Percentiles rank a stretch among this genome's conserved stretches.
These are phyloP conservation scores for Thermophis baileyi DNA, from an alignment of 2,113 vertebrate genomes.

Conservation along the genomic window DNA sequence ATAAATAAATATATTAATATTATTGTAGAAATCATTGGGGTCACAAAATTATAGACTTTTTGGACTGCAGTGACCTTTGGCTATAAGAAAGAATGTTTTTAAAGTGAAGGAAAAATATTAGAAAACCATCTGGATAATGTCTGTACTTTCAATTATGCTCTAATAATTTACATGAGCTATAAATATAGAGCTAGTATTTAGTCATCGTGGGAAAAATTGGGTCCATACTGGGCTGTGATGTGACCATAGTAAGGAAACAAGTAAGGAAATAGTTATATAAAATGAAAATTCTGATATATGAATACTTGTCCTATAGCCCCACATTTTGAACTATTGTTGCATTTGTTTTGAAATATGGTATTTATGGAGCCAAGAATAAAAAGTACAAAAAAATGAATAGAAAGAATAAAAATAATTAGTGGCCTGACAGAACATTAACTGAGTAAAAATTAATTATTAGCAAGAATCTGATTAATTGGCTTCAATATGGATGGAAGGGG, in stretches of 20 bases:
- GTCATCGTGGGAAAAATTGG: background rate
- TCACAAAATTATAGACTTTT: background rate
- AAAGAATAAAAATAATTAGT: background rate
- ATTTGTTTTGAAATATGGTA: background rate
- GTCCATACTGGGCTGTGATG: background rate
- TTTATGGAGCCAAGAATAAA: background rate
- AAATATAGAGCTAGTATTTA: background rate
- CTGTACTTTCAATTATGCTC: background rate
- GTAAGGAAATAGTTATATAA: background rate
- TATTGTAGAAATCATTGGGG: constrained; percentile 31
- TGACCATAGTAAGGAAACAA: background rate
- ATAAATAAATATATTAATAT: constrained; percentile 26
- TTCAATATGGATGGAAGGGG: background rate
- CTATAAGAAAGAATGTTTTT: background rate
- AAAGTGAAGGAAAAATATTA: background rate
- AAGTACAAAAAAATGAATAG: background rate
- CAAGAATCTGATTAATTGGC: background rate
- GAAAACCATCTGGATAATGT: background rate
- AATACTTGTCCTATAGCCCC: background rate
- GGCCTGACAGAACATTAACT: background rate
- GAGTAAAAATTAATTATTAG: background rate
- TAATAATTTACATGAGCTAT: background rate
- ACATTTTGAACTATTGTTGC: background rate
- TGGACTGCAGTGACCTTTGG: background rate
- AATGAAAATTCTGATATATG: background rate